A percentile compares a stretch with the other conserved stretches of the same genome.
Conservation (phyloP, 2,888 invertebrate species). For the Stenotaenia linearis region DNA sequence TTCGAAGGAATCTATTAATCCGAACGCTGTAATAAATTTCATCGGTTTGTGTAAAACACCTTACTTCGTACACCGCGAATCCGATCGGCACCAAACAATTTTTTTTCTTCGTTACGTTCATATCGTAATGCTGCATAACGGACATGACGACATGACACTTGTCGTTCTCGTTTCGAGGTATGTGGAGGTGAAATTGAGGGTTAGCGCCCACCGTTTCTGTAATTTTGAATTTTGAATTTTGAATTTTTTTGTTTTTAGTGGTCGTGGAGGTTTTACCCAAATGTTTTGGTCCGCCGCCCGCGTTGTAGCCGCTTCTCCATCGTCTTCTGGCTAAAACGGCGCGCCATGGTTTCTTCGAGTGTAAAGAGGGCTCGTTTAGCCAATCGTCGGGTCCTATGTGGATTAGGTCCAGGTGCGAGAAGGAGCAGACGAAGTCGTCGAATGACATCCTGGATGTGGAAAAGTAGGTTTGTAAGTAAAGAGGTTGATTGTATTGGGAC, state of each 20-base stretch:
- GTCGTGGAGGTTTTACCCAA: slow-evolving; percentile 50
- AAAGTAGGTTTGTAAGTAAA: too few relatives aligned
- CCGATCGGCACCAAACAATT: slow-evolving; percentile 58
- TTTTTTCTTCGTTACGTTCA: slow-evolving; percentile 49
- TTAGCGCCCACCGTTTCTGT: slow-evolving; percentile 62
- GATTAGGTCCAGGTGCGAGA: slow-evolving; percentile 63
- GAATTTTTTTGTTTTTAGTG: background rate
- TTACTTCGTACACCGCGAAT: slow-evolving; percentile 62
- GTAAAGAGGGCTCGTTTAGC: slow-evolving; percentile 62
- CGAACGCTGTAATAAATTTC: too few relatives aligned
- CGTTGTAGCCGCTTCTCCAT: slow-evolving; percentile 65
- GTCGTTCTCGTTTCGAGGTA: slow-evolving; percentile 58
- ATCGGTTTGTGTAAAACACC: too few relatives aligned
- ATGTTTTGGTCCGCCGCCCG: slow-evolving; percentile 62
- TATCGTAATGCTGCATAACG: slow-evolving; percentile 62
- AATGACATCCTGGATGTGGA: slow-evolving; percentile 67
- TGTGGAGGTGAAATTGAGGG: slow-evolving; percentile 64
- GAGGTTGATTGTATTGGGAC: too few relatives aligned
- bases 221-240: too few relatives aligned
- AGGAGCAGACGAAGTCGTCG: slow-evolving; percentile 61
- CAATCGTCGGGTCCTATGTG: slow-evolving; percentile 72
- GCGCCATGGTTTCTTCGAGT: slow-evolving; percentile 63
- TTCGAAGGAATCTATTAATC: slow-evolving; percentile 57
- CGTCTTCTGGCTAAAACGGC: slow-evolving; percentile 62
- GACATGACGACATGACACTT: slow-evolving; percentile 69